Base-by-base conservation (phyloP, 2,113 vertebrate genomes). In the Gadus macrocephalus region DNA sequence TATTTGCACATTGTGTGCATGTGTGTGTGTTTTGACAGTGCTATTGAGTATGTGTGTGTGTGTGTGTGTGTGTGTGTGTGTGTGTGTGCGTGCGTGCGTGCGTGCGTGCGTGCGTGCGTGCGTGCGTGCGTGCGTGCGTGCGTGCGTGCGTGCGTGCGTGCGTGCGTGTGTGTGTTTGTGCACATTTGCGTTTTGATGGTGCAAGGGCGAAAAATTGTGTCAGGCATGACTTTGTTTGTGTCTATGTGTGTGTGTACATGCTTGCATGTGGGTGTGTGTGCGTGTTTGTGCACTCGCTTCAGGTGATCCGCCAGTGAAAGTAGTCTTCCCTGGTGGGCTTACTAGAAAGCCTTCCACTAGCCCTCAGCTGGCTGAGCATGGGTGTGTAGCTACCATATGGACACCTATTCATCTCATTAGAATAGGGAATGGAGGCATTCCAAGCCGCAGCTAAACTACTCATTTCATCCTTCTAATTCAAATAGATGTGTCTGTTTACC, bases 381-480 rank as follows among this genome's bases (percentile, higher is more conserved):
- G 66, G 78, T 20, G 72, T 71, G 65, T 77, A 63, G 72, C 66
- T 71, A 64, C 73, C 83, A 80, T 76, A 77, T 79, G 82, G 76
- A 77, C 25, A 3, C 67, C 19, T 64, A 62, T 65, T 76, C 22
- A 78, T 80, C 63, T 74, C 72, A 74, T 80, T 71, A 71, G 53
- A 73, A 72, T 74, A 59, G 59, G 38, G 42, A 65, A 59, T 56
- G 31, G 15, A 69, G 55, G 53, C 38, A 68, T 27, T 11, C 71
- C 9, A 65, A 56, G 58, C 55, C 20, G 9, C 60, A 17, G 17
- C 19, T 59, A n/a, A 59, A 20, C 22, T 61, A 59, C 22, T 61
- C 16, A 60, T 60, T 60, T 60, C 20, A n/a, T 62, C 22, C 22
- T 27, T 11, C 25, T 62, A 58, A 16, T 58, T 62, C 61, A 62